Conservation (phyloP, 2,888 invertebrate species). For the Syritta pipiens region DNA sequence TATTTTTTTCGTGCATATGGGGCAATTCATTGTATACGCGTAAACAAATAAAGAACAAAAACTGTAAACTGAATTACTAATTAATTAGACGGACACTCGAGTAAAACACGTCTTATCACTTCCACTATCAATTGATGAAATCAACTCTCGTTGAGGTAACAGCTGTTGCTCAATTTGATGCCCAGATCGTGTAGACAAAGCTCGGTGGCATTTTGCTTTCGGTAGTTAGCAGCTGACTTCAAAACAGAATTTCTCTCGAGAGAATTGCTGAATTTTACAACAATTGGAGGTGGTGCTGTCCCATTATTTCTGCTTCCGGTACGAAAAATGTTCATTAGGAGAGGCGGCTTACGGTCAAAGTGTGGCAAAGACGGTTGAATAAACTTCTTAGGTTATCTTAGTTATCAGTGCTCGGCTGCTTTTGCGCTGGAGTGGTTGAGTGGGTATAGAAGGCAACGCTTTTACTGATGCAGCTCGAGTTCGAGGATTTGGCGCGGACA, state of each 20-base stretch:
- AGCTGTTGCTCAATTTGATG: background rate
- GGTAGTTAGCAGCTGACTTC: background rate
- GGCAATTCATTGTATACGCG: too few species aligned
- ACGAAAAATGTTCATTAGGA: background rate
- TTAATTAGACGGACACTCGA: too few species aligned
- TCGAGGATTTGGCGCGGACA: too few species aligned
- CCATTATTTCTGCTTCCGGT: background rate
- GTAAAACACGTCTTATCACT: too few species aligned
- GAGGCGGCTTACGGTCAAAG: background rate
- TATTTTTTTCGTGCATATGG: too few species aligned
- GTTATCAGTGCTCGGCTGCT: too few species aligned
- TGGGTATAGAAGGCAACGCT: too few species aligned
- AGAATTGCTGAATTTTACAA: background rate
- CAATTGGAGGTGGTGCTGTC: conserved; percentile 3
- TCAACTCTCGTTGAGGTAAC: conserved; percentile 13
- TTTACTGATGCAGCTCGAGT: too few species aligned
- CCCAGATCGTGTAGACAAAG: background rate
- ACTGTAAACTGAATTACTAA: too few species aligned
- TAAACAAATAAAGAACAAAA: too few species aligned
- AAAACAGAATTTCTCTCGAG: background rate
- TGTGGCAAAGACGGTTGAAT: background rate
- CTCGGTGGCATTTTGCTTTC: background rate
- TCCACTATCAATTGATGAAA: too few species aligned
- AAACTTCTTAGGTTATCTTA: background rate
- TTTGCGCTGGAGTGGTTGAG: too few species aligned